Evolutionary conservation across 2,888 invertebrate species (phyloP), one percentile per base, ranked within the genome.

Genomic region (Conops quadrifasciatus): DNA sequence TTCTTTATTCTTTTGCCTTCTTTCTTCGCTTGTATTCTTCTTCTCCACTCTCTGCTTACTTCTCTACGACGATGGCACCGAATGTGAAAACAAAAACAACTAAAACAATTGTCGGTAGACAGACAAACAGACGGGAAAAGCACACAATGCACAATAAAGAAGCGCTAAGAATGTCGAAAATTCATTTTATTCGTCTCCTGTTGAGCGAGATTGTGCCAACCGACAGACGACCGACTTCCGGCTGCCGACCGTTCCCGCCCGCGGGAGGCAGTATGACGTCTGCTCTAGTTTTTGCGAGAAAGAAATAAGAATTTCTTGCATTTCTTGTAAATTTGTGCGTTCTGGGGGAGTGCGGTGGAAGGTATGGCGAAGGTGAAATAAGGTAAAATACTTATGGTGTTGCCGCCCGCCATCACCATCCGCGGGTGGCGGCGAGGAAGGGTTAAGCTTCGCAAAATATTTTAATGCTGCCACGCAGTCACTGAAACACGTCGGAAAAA

Each of bases 401-500:
- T n/a, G n/a, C n/a, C n/a, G n/a, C n/a, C n/a, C n/a, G n/a, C n/a
- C n/a, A n/a, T n/a, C n/a, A 45, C 1, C 45, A 45, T 1, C 45
- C 45, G 11, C 1, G 15, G 9, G 45, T 13, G 45, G 19, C 4
- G 21, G 21, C 43, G 45, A 13, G 62, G 43, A 21, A 19, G 13
- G 62, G 13, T 15, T 45, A 15, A n/a, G 15, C n/a, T 21, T 36
- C 16, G 62, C 21, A 45, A 43, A 43, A 62, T 62, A 45, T 62
- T 62, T 62, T 36, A 62, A 62, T 59, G 59, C 30, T 59, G 62
- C 13, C 43, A 62, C 62, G 43, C 45, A 62, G 43, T 30, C 30
- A 59, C n/a, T n/a, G 24, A 62, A 19, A 9, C 21, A 43, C 43
- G 62, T 36, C 11, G 36, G 21, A 16, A 24, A 45, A 56, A 7